A percentile compares a stretch with the other conserved stretches of the same genome.
phyloP scores from a whole-genome alignment of 2,113 vertebrate species.

The Xiphophorus maculatus region DNA sequence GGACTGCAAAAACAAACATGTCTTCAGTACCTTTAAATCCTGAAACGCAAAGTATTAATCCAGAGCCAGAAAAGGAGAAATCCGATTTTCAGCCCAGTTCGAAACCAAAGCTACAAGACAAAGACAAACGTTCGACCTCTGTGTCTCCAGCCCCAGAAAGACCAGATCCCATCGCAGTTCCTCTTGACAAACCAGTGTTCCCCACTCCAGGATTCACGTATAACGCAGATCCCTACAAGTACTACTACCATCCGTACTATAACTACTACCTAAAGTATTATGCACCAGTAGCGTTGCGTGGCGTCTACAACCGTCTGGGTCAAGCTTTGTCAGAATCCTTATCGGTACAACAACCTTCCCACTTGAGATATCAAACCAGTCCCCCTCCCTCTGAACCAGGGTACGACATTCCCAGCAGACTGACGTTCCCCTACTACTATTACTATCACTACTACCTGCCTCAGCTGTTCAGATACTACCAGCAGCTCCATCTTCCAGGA shows the following conservation, averaged over 20 bases:
- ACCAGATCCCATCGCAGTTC: neutral
- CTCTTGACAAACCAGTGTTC: neutral
- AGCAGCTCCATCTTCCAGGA: neutral
- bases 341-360: neutral
- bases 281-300: neutral
- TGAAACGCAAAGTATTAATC: neutral
- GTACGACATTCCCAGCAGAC: neutral
- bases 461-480: neutral
- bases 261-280: constrained; percentile 30
- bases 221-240: constrained; percentile 12
- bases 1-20: neutral
- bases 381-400: neutral
- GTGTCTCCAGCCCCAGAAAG: neutral
- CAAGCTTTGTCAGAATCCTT: neutral
- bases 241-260: constrained; percentile 31
- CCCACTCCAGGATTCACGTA: neutral
- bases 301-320: neutral
- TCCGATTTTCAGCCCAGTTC: too few species aligned
- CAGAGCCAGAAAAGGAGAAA: neutral
- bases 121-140: neutral
- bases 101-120: neutral
- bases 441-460: constrained; percentile 22
- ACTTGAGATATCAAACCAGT: neutral
- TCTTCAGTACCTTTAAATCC: neutral
- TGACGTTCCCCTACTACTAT: constrained; percentile 21